Percentiles rank a stretch among this genome's conserved stretches.
Conservation (phyloP, 2,888 invertebrate genomes). For the Mayetiola destructor region DNA sequence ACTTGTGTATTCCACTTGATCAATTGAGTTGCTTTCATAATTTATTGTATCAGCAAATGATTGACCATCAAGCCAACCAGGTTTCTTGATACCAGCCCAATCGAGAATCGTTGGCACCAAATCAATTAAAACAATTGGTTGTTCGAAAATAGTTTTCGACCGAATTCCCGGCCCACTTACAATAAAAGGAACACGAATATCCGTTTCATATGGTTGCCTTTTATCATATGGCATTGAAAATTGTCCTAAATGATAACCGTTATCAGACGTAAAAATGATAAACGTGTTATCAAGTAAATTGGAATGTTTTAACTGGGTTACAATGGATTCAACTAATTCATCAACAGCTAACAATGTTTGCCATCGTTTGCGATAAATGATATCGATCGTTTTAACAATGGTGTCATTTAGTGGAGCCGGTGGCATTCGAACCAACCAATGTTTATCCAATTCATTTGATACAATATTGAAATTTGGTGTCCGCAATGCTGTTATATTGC, state of each 20-base stretch:
- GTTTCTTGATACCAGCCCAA: conserved; percentile 41
- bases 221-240: conserved; percentile 81
- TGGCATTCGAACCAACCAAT: conserved; percentile 64
- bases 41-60: conserved; percentile 32
- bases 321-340: conserved; percentile 57
- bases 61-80: conserved; percentile 47
- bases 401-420: conserved; percentile 47
- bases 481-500: conserved; percentile 44
- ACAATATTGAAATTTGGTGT: conserved; percentile 52
- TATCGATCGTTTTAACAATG: conserved; percentile 48
- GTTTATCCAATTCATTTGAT: conserved; percentile 43
- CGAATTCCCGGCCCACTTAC: conserved; percentile 59
- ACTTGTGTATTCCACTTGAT: neutral
- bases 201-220: conserved; percentile 79
- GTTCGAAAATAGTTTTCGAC: conserved; percentile 35
- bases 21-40: neutral
- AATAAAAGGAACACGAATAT: conserved; percentile 68
- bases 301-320: conserved; percentile 40
- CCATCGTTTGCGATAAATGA: conserved; percentile 58
- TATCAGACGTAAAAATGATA: conserved; percentile 74
- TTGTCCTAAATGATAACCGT: conserved; percentile 85
- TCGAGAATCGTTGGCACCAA: conserved; percentile 68
- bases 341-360: conserved; percentile 74
- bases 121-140: conserved; percentile 63
- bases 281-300: conserved; percentile 57